Percentiles rank a stretch among this genome's conserved stretches.
Evolutionary conservation across 2,888 invertebrate species (phyloP).

Genomic region (Xanthorhoe spadicearia): DNA sequence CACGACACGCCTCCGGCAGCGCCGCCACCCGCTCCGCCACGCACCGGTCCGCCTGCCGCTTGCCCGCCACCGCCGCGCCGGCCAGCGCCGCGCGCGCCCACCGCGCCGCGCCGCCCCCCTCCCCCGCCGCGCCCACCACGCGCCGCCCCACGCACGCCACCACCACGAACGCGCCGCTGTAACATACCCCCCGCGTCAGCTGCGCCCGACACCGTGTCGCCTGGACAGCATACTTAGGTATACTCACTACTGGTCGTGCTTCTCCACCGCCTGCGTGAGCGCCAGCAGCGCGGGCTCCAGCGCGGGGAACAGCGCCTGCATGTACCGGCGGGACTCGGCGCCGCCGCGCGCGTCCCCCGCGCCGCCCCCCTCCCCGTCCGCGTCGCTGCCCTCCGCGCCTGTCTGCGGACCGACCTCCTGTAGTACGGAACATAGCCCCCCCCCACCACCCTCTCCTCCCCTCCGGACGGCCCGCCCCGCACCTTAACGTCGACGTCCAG

Average conservation of each 20-base stretch:
- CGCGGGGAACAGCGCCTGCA: slow-evolving; percentile 94
- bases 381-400: slow-evolving; percentile 52
- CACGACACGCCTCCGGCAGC: slow-evolving; percentile 71
- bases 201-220: slow-evolving; percentile 85
- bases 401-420: neutral
- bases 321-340: slow-evolving; percentile 91
- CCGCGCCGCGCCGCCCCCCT: slow-evolving; percentile 88
- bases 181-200: slow-evolving; percentile 42
- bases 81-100: slow-evolving; percentile 69
- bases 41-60: slow-evolving; percentile 92
- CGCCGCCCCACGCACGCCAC: slow-evolving; percentile 96
- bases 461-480: neutral
- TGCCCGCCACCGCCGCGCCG: slow-evolving; percentile 70
- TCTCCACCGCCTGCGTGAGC: slow-evolving; percentile 94
- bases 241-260: slow-evolving; percentile 94
- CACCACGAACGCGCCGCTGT: slow-evolving; percentile 96
- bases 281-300: slow-evolving; percentile 94
- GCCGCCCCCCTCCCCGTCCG: slow-evolving; percentile 48
- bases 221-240: slow-evolving; percentile 87
- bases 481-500: slow-evolving; percentile 81
- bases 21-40: slow-evolving; percentile 88
- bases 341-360: slow-evolving; percentile 49
- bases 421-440: slow-evolving; percentile 44
- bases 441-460: slow-evolving; percentile 34
- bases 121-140: slow-evolving; percentile 91